phyloP scores from a whole-genome alignment of 2,797 vertebrate genomes.

The Typhlichthys eigenmanni region DNA sequence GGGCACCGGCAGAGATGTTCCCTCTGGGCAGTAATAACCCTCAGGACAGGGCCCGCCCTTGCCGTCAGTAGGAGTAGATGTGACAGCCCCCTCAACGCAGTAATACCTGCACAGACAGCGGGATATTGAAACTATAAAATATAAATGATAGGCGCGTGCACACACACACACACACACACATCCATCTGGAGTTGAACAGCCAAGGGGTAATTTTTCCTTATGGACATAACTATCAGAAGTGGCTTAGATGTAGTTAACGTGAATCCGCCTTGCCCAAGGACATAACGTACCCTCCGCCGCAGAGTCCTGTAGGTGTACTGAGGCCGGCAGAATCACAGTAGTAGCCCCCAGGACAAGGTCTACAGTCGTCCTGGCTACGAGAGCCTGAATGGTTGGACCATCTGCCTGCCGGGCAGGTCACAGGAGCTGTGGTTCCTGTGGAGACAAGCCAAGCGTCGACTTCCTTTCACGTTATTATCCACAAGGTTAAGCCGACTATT shows the following conservation, averaged over 20 bases:
- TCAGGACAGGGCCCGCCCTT: constrained; percentile 79
- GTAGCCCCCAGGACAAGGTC: constrained; percentile 76
- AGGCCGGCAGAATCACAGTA: constrained; percentile 78
- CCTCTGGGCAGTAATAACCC: constrained; percentile 79
- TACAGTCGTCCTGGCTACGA: constrained; percentile 71
- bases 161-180: neutral
- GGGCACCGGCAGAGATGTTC: constrained; percentile 65
- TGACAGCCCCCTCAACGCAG: constrained; percentile 70
- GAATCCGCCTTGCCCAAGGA: neutral
- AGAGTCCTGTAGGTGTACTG: constrained; percentile 74
- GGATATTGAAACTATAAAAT: neutral
- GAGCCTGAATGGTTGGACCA: constrained; percentile 81
- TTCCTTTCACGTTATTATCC: constrained; percentile 9
- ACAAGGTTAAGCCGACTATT: neutral
- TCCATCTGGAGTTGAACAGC: neutral
- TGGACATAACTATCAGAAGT: neutral
- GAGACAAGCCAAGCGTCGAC: constrained; percentile 11
- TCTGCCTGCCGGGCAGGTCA: constrained; percentile 80
- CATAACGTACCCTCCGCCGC: constrained; percentile 76
- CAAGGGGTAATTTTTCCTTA: neutral
- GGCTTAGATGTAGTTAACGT: neutral
- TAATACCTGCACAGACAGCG: constrained; percentile 76
- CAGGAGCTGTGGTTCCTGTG: constrained; percentile 75
- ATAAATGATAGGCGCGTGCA: neutral
- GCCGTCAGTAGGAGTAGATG: constrained; percentile 70